Percentiles rank a stretch among this genome's conserved stretches.
These are phyloP conservation scores for Smutsia gigantea DNA, from an alignment of 2,797 vertebrate species.

Conservation along the genomic window DNA sequence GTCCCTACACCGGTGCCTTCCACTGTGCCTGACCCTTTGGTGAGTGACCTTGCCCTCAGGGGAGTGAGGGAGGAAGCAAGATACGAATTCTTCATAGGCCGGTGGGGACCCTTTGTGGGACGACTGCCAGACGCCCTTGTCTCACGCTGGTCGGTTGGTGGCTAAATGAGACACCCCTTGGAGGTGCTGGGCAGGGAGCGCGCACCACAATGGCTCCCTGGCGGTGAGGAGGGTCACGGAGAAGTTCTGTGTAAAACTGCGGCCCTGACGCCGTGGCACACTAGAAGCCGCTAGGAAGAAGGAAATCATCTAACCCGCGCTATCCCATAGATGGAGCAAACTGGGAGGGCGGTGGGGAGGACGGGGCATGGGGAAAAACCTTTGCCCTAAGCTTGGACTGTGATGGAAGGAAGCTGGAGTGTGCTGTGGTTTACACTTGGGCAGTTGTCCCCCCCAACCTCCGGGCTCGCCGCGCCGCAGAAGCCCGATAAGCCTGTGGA, in stretches of 20 bases:
- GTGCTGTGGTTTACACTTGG: not conserved
- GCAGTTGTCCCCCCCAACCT: fast-evolving
- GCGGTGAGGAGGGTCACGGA: not conserved
- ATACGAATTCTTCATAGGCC: not conserved
- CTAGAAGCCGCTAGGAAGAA: not conserved
- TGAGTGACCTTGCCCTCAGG: constrained; percentile 34
- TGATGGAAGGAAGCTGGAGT: not conserved
- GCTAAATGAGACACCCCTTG: not conserved
- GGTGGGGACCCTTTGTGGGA: not conserved
- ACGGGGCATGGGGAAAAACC: not conserved
- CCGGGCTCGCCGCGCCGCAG: no score
- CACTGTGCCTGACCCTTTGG: not conserved
- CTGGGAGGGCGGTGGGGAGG: not conserved
- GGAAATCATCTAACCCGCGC: not conserved
- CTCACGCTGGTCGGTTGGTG: fast-evolving
- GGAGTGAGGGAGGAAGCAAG: not conserved
- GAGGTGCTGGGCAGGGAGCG: not conserved
- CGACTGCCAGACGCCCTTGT: not conserved
- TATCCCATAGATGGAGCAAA: not conserved
- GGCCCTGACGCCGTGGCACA: not conserved
- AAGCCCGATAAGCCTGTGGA: no score
- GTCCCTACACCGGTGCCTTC: not conserved
- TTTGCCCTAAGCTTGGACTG: not conserved
- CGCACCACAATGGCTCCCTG: fast-evolving
- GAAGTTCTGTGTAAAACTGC: not conserved